phyloP scores from a whole-genome alignment of 1,140 invertebrate species.

The Lordiphosa clarofinis region DNA sequence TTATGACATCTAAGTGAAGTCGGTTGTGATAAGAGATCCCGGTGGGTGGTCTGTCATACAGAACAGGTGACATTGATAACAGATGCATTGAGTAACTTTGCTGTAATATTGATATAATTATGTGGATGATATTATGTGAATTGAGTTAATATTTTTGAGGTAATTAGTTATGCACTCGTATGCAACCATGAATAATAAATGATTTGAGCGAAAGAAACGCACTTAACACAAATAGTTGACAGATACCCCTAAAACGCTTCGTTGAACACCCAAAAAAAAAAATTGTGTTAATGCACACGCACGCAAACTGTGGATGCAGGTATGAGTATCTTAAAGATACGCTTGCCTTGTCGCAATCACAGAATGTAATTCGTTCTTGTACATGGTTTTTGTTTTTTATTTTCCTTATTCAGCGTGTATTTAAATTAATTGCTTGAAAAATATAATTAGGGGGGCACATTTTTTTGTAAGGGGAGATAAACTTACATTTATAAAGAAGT shows the following conservation, averaged over 20 bases:
- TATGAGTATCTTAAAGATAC: slow-evolving; percentile 57
- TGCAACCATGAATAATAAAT: slow-evolving; percentile 54
- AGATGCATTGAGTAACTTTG: slow-evolving; percentile 36
- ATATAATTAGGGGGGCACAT: slow-evolving; percentile 36
- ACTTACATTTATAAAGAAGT: not conserved
- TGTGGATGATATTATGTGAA: too few relatives aligned
- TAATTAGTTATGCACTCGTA: slow-evolving; percentile 50
- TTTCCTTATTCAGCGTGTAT: not conserved
- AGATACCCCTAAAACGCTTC: slow-evolving; percentile 42
- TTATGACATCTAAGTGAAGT: not conserved
- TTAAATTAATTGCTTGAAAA: slow-evolving; percentile 43
- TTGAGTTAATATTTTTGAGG: not conserved
- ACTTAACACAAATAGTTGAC: slow-evolving; percentile 53
- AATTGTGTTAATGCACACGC: slow-evolving; percentile 40
- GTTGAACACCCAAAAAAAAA: slow-evolving; percentile 26
- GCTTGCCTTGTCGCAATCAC: slow-evolving; percentile 62
- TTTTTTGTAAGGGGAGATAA: not conserved
- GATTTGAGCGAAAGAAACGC: slow-evolving; percentile 24
- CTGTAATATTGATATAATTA: too few relatives aligned
- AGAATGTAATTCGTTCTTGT: slow-evolving; percentile 9
- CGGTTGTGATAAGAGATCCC: slow-evolving; percentile 17
- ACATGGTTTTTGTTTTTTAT: slow-evolving; percentile 27
- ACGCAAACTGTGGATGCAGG: slow-evolving; percentile 9
- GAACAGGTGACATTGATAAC: not conserved
- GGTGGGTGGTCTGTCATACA: slow-evolving; percentile 3